These are phyloP conservation scores for Drosophila mayri DNA, from an alignment of 1,140 invertebrate genomes.

Conservation along the genomic window DNA sequence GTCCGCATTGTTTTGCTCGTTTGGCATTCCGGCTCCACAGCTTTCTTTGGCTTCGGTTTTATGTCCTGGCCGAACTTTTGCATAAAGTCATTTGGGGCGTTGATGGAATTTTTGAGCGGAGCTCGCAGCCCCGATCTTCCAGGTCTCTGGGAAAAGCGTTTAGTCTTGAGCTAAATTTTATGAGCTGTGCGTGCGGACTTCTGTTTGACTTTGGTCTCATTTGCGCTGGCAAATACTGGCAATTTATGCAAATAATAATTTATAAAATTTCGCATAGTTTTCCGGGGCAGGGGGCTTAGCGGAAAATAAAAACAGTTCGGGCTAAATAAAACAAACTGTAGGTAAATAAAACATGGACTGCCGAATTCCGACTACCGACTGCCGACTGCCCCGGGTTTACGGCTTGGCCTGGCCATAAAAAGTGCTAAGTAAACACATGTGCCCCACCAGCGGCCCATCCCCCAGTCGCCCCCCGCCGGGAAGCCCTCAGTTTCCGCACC, in stretches of 20 bases:
- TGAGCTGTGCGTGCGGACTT: conserved; percentile 62
- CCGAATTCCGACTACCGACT: conserved; percentile 37
- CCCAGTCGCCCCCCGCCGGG: neutral
- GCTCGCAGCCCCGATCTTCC: conserved; percentile 2
- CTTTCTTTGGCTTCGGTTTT: conserved; percentile 30
- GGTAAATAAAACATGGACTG: conserved; percentile 72
- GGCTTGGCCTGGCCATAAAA: conserved; percentile 67
- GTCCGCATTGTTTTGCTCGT: conserved; percentile 53
- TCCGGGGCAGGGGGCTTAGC: conserved; percentile 20
- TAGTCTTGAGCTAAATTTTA: conserved; percentile 58
- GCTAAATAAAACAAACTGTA: conserved; percentile 59
- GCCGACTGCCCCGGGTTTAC: conserved; percentile 25
- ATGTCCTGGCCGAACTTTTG: conserved; percentile 41
- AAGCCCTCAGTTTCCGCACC: conserved; percentile 23
- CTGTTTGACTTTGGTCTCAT: conserved; percentile 51
- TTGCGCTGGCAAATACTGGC: conserved; percentile 41
- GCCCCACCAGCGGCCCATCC: conserved; percentile 6
- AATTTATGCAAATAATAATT: conserved; percentile 76
- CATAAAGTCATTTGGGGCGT: conserved; percentile 65
- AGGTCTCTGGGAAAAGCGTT: conserved; percentile 26
- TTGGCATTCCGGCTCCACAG: conserved; percentile 23
- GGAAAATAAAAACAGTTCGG: conserved; percentile 44
- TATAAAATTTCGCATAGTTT: conserved; percentile 78
- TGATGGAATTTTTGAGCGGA: conserved; percentile 71
- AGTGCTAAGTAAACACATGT: conserved; percentile 84